phyloP scores from a whole-genome alignment of 2,113 vertebrate species.

The Pluvianellus socialis region DNA sequence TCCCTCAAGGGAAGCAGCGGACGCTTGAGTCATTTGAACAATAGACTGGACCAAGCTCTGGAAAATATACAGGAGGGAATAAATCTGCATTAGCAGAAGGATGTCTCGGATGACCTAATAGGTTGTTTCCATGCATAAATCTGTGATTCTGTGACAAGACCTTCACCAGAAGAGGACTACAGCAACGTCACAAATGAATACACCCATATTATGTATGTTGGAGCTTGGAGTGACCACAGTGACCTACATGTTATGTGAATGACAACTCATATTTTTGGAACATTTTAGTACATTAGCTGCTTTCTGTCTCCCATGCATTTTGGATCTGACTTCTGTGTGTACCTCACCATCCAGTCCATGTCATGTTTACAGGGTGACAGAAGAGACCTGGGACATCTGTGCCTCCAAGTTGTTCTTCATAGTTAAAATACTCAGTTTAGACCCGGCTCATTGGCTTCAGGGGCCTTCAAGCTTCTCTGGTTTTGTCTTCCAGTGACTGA shows the following conservation, averaged over 20 bases:
- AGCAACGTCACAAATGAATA: background rate
- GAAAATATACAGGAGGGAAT: conserved; percentile 45
- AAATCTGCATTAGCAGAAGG: conserved; percentile 24
- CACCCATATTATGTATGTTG: background rate
- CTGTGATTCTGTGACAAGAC: background rate
- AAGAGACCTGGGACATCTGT: background rate
- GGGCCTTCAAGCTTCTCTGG: background rate
- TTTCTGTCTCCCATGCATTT: background rate
- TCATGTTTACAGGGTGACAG: background rate
- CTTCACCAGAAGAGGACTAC: background rate
- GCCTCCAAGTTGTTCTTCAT: background rate
- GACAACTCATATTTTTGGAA: background rate
- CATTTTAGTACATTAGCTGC: background rate
- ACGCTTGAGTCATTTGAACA: conserved; percentile 36
- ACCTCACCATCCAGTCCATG: background rate
- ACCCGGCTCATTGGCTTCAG: background rate
- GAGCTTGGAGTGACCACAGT: background rate
- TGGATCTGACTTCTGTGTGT: background rate
- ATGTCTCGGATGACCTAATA: background rate
- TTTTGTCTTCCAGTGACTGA: background rate
- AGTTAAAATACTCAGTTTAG: background rate
- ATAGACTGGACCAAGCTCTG: conserved; percentile 14
- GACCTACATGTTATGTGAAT: background rate
- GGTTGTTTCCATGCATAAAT: conserved; percentile 36
- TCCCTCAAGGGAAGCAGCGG: conserved; percentile 11